Percentiles rank a stretch among this genome's conserved stretches.
These are phyloP conservation scores for Willowsia nigromaculata DNA, from an alignment of 2,888 invertebrate genomes.

Conservation along the genomic window DNA sequence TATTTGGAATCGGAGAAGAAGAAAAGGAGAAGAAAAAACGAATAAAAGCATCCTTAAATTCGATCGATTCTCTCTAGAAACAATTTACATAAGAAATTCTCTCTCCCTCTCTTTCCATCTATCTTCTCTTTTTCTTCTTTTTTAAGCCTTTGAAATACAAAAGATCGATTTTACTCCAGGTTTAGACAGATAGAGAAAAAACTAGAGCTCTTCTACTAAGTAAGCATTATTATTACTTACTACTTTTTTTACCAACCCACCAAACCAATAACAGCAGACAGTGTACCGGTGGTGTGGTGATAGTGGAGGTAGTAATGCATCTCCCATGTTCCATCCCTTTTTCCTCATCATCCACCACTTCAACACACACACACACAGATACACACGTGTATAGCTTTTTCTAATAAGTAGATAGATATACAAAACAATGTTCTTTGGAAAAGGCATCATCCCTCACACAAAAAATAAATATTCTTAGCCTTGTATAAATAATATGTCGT, in stretches of 20 bases:
- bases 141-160: constrained; percentile 70
- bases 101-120: constrained; percentile 73
- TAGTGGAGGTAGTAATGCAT: constrained; percentile 32
- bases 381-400: neutral
- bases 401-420: neutral
- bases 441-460: constrained; percentile 37
- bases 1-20: constrained; percentile 63
- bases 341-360: constrained; percentile 54
- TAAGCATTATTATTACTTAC: constrained; percentile 67
- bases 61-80: constrained; percentile 78
- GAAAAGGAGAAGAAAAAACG: constrained; percentile 44
- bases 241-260: constrained; percentile 9
- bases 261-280: constrained; percentile 57
- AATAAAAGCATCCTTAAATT: constrained; percentile 75
- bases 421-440: constrained; percentile 7
- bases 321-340: constrained; percentile 57
- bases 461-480: neutral
- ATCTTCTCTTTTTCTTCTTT: constrained; percentile 68
- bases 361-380: neutral
- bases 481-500: constrained; percentile 40
- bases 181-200: constrained; percentile 52
- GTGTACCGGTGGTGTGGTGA: constrained; percentile 30
- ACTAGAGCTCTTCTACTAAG: constrained; percentile 57
- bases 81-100: constrained; percentile 79
- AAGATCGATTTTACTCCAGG: constrained; percentile 73